These are phyloP conservation scores for Microctenopoma stevenorrisi DNA, from an alignment of 2,797 vertebrate genomes.

Conservation along the genomic window DNA sequence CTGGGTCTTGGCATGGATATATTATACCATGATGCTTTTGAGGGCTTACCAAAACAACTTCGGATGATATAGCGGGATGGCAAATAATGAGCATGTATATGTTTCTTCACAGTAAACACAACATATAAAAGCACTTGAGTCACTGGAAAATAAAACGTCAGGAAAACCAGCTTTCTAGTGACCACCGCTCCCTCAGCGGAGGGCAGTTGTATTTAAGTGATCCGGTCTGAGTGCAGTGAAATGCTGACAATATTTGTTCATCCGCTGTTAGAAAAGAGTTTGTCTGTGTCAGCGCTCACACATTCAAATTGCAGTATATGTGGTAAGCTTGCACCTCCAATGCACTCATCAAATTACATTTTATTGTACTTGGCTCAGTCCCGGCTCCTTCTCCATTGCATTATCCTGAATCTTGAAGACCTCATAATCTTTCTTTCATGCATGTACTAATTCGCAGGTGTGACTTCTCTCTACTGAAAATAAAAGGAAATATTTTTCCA, in stretches of 20 bases:
- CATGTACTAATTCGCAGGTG: constrained; percentile 22
- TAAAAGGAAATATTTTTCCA: constrained; percentile 9
- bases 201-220: constrained; percentile 24
- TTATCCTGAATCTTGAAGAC: constrained; percentile 22
- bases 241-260: constrained; percentile 52
- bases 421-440: constrained; percentile 24
- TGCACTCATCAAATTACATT: constrained; percentile 52
- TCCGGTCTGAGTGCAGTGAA: constrained; percentile 22
- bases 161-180: constrained; percentile 24
- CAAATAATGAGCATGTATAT: constrained; percentile 60
- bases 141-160: constrained; percentile 61
- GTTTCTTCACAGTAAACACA: constrained; percentile 70
- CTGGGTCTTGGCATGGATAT: constrained; percentile 54
- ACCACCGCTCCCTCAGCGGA: constrained; percentile 33
- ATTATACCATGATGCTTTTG: constrained; percentile 60
- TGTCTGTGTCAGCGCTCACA: constrained; percentile 41
- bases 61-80: constrained; percentile 52
- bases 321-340: constrained; percentile 52
- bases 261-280: constrained; percentile 32
- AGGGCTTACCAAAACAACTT: constrained; percentile 66
- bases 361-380: constrained; percentile 65
- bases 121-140: constrained; percentile 41
- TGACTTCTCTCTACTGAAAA: constrained; percentile 4
- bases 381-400: constrained; percentile 23
- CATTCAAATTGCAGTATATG: constrained; percentile 27